Percentiles rank a stretch among this genome's conserved stretches.
Evolutionary conservation across 30 jellyfish, hydroid and myxozoan genomes (phyloP).

Genomic region (Hydractinia symbiolongicarpus): DNA sequence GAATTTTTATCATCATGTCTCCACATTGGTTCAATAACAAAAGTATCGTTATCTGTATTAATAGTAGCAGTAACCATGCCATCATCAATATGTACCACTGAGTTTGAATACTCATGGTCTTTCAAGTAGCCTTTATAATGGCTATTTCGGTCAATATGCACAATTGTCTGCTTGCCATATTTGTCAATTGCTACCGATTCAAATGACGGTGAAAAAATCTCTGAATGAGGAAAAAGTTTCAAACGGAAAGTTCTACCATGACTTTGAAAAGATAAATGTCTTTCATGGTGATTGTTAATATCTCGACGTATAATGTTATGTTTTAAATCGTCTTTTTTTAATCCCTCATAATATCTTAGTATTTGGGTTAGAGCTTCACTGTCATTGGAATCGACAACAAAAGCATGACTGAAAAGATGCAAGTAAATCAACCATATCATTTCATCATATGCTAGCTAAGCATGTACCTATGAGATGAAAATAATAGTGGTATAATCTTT

Average conservation of each 20-base stretch:
- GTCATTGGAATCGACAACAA: neutral
- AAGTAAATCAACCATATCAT: too few species aligned
- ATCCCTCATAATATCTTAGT: slow-evolving; percentile 48
- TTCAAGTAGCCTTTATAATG: slow-evolving; percentile 55
- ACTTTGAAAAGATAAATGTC: slow-evolving; percentile 11
- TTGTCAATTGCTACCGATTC: slow-evolving; percentile 42
- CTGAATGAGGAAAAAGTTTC: slow-evolving; percentile 33
- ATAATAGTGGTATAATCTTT: too few species aligned
- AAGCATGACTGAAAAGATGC: neutral
- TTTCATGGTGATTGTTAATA: neutral
- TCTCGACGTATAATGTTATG: slow-evolving; percentile 36
- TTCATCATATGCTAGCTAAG: too few species aligned
- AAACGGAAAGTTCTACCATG: slow-evolving; percentile 35
- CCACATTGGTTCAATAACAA: slow-evolving; percentile 54
- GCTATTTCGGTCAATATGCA: slow-evolving; percentile 41
- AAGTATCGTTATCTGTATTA: slow-evolving; percentile 41
- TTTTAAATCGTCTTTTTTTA: slow-evolving; percentile 41
- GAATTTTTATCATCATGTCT: neutral
- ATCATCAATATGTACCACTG: slow-evolving; percentile 72
- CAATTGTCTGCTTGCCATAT: slow-evolving; percentile 30
- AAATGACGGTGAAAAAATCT: slow-evolving; percentile 54
- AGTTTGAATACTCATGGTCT: slow-evolving; percentile 30
- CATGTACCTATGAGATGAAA: too few species aligned
- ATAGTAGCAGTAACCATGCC: slow-evolving; percentile 68
- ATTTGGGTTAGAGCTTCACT: slow-evolving; percentile 5